Evolutionary conservation across 2,797 vertebrate species (phyloP), one percentile per base, ranked within the genome.

Genomic region (Ataeniobius toweri): DNA sequence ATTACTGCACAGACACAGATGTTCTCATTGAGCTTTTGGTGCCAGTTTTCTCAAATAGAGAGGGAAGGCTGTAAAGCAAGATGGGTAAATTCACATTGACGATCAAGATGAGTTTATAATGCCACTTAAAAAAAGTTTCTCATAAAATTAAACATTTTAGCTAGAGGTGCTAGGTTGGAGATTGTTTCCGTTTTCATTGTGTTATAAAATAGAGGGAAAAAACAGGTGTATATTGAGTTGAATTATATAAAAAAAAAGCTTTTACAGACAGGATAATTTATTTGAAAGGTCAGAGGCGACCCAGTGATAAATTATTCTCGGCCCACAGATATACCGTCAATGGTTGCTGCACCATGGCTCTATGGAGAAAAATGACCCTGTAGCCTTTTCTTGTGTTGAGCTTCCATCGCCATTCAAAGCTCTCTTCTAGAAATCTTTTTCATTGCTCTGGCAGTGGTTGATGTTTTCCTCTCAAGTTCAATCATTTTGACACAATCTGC

Each of bases 11-110:
- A 87, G 89, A 91, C 91, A 88, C 93, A 94, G 93, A 92, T 94
- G 93, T 93, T 88, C 91, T 90, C 87, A 90, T 94, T 91, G 90
- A 94, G 91, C 89, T 94, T 94, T 94, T 92, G 93, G 87, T 93
- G 84, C 78, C 87, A 89, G 85, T 90, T 91, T 89, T 89, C 87
- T 86, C 84, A 85, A 81, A 71, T 84, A 78, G 85, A 89, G 85
- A 84, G 75, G 74, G 56, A 80, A 86, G 81, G 86, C 87, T 74
- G 85, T 92, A 89, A 90, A 88, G 71, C 6, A 22, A 48, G 73
- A 88, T 71, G 85, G 77, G 88, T 82, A 84, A 88, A 91, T 90
- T 87, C 78, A 68, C 82, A 70, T 84, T 61, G 85, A 89, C 80
- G 84, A 86, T 83, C 82, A 86, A 87, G 88, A 85, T 76, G 76